Evolutionary conservation across 2,888 invertebrate species (phyloP).

Genomic region (Dolichopus griseipennis): DNA sequence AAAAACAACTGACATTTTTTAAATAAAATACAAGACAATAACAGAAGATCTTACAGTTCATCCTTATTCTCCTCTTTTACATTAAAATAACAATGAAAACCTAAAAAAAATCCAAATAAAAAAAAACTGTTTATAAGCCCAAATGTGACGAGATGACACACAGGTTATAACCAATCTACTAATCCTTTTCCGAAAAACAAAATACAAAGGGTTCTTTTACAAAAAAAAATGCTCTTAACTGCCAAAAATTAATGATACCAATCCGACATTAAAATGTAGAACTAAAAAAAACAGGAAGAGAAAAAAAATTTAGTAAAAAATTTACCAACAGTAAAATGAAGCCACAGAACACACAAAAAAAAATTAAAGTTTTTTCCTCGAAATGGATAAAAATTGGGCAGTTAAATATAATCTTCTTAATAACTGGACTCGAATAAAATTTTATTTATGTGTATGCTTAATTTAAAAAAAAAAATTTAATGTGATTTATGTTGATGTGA

Average conservation of each 20-base stretch:
- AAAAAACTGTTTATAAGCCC: not conserved
- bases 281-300: not conserved
- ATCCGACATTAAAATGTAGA: not conserved
- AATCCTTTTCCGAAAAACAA: too few relatives aligned
- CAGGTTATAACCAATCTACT: not conserved
- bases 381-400: not conserved
- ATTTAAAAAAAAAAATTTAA: not conserved
- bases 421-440: not conserved
- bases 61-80: not conserved
- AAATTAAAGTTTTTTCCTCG: not conserved
- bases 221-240: not conserved
- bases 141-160: conserved; percentile 3
- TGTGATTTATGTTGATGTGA: too few relatives aligned
- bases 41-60: not conserved
- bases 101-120: not conserved
- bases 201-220: not conserved
- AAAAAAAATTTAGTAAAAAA: not conserved
- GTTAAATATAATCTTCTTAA: not conserved
- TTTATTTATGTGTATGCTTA: not conserved
- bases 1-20: not conserved
- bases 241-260: conserved; percentile 2
- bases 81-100: not conserved
- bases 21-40: conserved; percentile 1
- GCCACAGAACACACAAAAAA: not conserved
- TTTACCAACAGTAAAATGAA: not conserved